phyloP scores from a whole-genome alignment of 1,140 invertebrate species.

The Aethina tumida region DNA sequence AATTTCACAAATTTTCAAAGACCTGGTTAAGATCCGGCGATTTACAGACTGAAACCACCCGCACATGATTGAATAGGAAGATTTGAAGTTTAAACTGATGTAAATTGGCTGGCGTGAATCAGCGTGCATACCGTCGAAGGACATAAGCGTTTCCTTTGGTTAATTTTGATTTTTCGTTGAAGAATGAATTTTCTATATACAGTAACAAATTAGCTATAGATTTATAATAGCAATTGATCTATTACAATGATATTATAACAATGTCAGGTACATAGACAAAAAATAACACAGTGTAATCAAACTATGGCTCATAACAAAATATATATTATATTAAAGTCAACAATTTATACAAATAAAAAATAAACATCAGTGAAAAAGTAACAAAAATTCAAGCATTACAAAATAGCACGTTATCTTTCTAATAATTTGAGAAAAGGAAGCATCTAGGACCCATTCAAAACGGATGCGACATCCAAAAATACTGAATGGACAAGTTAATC shows the following conservation, averaged over 20 bases:
- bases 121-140: too few relatives aligned
- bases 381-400: conserved; percentile 30
- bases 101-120: too few relatives aligned
- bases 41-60: too few relatives aligned
- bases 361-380: conserved; percentile 31
- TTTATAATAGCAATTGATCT: conserved; percentile 9
- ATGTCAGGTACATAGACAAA: conserved; percentile 29
- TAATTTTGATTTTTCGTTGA: conserved; percentile 28
- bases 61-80: too few relatives aligned
- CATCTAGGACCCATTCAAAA: conserved; percentile 30
- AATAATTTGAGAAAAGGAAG: conserved; percentile 24
- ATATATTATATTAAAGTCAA: conserved; percentile 36
- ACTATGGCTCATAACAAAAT: conserved; percentile 33
- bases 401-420: conserved; percentile 24
- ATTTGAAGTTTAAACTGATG: conserved; percentile 13
- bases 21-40: too few relatives aligned
- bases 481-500: conserved; percentile 24
- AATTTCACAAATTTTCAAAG: too few relatives aligned
- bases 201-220: conserved; percentile 23
- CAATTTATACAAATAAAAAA: conserved; percentile 35
- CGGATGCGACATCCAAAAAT: conserved; percentile 24
- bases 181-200: conserved; percentile 14
- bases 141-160: conserved; percentile 17
- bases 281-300: conserved; percentile 26
- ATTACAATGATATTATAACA: conserved; percentile 13